Evolutionary conservation across 1,140 invertebrate genomes (phyloP).

Genomic region (Zaprionus nigranus): DNA sequence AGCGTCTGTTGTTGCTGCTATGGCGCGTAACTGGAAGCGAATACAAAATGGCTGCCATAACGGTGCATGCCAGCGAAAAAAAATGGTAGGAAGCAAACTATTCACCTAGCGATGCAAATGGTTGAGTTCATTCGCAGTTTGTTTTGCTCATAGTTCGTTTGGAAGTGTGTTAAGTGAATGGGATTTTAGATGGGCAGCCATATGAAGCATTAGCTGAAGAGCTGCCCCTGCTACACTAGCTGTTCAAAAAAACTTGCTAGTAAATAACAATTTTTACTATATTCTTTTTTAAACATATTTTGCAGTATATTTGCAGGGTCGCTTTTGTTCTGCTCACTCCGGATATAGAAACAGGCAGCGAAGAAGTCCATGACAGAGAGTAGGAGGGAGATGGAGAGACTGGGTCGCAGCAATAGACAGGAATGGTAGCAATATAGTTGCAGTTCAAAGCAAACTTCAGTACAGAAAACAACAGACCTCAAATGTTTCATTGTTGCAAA

Average conservation of each 20-base stretch:
- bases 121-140: constrained; percentile 53
- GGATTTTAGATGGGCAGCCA: constrained; percentile 44
- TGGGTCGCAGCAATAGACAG: constrained; percentile 26
- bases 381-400: neutral
- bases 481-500: neutral
- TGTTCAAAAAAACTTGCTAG: constrained; percentile 5
- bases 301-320: constrained; percentile 48
- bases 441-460: constrained; percentile 29
- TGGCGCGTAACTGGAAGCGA: constrained; percentile 53
- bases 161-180: constrained; percentile 55
- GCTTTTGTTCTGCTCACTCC: constrained; percentile 58
- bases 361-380: constrained; percentile 61
- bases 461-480: neutral
- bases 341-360: constrained; percentile 78
- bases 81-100: constrained; percentile 15
- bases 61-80: constrained; percentile 59
- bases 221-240: neutral
- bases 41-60: constrained; percentile 77
- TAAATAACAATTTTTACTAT: constrained; percentile 9
- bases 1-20: constrained; percentile 28
- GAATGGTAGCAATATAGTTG: constrained; percentile 25
- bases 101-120: constrained; percentile 47
- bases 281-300: constrained; percentile 37
- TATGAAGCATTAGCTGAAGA: constrained; percentile 39
- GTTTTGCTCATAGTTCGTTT: constrained; percentile 40